phyloP scores from a whole-genome alignment of 2,113 vertebrate genomes.

The Heloderma charlesbogerti region DNA sequence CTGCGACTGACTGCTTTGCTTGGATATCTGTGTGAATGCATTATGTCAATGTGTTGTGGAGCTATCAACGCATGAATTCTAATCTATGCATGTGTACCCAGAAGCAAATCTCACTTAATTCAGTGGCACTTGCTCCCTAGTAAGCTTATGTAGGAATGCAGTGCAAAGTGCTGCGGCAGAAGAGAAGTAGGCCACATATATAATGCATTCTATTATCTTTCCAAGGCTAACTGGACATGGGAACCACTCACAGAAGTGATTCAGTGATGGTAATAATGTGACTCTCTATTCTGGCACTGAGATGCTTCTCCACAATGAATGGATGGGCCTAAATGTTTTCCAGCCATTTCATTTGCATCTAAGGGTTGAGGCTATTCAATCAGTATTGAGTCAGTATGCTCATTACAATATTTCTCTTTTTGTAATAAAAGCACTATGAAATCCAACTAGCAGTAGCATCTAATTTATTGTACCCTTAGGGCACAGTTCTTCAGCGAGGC shows the following conservation, averaged over 20 bases:
- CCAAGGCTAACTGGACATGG: not conserved
- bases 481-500: not conserved
- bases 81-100: not conserved
- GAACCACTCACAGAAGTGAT: not conserved
- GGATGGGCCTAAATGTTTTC: not conserved
- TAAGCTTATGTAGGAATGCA: not conserved
- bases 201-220: not conserved
- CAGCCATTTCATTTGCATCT: constrained; percentile 31
- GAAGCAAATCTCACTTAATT: not conserved
- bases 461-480: constrained; percentile 10
- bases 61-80: not conserved
- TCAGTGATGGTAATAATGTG: not conserved
- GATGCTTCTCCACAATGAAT: constrained; percentile 26
- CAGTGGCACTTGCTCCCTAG: not conserved
- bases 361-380: constrained; percentile 23
- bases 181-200: not conserved
- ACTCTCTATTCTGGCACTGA: constrained; percentile 26
- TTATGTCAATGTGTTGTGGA: not conserved
- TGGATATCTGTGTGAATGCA: not conserved
- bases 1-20: not conserved
- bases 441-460: constrained; percentile 18
- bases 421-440: constrained; percentile 20
- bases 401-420: constrained; percentile 10
- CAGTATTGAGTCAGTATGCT: constrained; percentile 20
- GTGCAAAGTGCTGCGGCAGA: not conserved